A percentile compares a stretch with the other conserved stretches of the same genome.
Evolutionary conservation across 1,140 invertebrate species (phyloP).

Genomic region (Melipona quadrifasciata): DNA sequence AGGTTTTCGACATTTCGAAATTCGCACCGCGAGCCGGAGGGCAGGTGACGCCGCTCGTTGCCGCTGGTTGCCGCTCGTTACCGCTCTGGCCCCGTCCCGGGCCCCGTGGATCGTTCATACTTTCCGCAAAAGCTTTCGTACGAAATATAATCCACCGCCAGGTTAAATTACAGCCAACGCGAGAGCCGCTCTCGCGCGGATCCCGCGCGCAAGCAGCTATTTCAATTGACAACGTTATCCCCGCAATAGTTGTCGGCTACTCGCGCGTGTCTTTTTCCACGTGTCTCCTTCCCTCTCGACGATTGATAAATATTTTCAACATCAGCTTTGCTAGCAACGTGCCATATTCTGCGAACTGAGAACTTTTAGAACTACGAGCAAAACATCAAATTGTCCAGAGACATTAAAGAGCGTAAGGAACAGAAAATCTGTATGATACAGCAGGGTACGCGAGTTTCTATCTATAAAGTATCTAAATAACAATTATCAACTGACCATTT

Average conservation of each 20-base stretch:
- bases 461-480: too few relatives aligned
- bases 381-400: too few relatives aligned
- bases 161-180: constrained; percentile 62
- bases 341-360: too few relatives aligned
- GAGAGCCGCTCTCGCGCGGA: background rate
- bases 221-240: constrained; percentile 67
- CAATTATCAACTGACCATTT: too few relatives aligned
- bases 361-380: too few relatives aligned
- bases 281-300: background rate
- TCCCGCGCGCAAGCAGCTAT: constrained; percentile 48
- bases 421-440: too few relatives aligned
- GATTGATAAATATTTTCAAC: background rate
- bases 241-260: constrained; percentile 47
- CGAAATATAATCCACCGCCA: constrained; percentile 66
- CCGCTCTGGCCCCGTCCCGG: background rate
- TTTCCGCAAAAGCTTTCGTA: constrained; percentile 66
- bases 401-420: too few relatives aligned
- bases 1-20: constrained; percentile 67
- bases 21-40: constrained; percentile 56
- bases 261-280: background rate
- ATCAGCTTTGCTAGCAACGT: too few relatives aligned
- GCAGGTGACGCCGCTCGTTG: constrained; percentile 54
- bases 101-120: constrained; percentile 49
- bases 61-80: constrained; percentile 17
- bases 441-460: too few relatives aligned